A percentile compares a stretch with the other conserved stretches of the same genome.
These are phyloP conservation scores for Sitobion miscanthi DNA, from an alignment of 1,140 invertebrate species.

Conservation along the genomic window DNA sequence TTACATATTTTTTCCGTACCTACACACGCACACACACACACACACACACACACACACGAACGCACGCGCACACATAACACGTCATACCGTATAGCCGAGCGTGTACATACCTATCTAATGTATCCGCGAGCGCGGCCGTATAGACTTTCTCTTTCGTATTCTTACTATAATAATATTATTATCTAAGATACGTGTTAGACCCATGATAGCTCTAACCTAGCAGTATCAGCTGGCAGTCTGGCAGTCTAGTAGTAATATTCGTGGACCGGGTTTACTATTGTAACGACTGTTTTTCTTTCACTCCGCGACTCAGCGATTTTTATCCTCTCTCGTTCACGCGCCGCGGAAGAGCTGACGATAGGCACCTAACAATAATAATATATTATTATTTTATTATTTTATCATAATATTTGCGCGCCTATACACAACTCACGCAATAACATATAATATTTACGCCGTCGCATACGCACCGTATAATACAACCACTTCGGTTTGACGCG, in stretches of 20 bases:
- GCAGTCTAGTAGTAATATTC: background rate
- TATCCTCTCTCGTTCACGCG: background rate
- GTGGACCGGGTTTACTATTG: background rate
- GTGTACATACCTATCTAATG: background rate
- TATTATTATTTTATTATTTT: background rate
- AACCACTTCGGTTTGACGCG: background rate
- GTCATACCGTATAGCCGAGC: background rate
- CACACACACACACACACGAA: no score
- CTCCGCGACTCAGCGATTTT: background rate
- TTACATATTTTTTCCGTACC: background rate
- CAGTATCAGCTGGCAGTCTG: background rate
- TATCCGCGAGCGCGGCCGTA: background rate
- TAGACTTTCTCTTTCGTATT: slow-evolving; percentile 25
- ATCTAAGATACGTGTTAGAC: background rate
- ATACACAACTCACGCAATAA: no score
- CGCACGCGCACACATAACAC: background rate
- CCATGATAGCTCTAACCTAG: background rate
- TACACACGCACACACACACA: background rate
- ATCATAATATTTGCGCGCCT: background rate
- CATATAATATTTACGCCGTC: background rate
- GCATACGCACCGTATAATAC: background rate
- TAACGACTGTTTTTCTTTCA: background rate
- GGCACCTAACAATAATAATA: no score
- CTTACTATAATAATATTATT: background rate
- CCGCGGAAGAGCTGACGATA: background rate